Evolutionary conservation across 2,888 invertebrate species (phyloP), one percentile per base, ranked within the genome.

Genomic region (Pristionchus arcanus): DNA sequence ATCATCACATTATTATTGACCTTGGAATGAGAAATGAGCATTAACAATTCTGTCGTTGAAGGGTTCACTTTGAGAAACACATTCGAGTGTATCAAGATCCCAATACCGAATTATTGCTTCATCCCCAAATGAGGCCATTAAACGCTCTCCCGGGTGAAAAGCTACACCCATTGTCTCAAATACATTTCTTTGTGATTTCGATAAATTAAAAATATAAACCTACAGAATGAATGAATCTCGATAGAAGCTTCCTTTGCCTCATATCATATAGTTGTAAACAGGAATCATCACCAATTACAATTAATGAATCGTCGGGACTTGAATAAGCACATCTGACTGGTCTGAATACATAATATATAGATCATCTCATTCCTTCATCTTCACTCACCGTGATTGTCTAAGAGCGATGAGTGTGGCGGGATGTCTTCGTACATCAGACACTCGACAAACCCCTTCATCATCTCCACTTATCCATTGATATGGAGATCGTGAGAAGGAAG

Each of bases 1-100:
- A 49, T 49, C 42, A 49, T 49, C 42, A 49, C 13, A 49, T 9
- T 68, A 42, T 21, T 0, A 28, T 7, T 19, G 19, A 88, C 88
- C 77, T 59, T 28, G 11, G 16, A 37, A 49, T 25, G 88, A 77
- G 88, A 88, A 88, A 28, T 77, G 77, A 55, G 59, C 59, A 59
- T 53, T 21, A 21, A n/a, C 1, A 28, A 88, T 77, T 7, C 25
- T 53, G 3, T 74, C 77, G 25, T 77, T n/a, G 31, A 34, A 77
- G 19, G 88, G 88, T 77, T 88, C 88, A 55, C 77, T 77, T 59
- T 88, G 88, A 19, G 88, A 88, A 15, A 88, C 88, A 31, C 74
- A 88, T 59, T 88, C 88, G 13, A 88, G 42, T 21, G 55, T 55
- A 34, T 88, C 88, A 19, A 88, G 77, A 88, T 88, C 88, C 88